Evolutionary conservation across 2,113 vertebrate genomes (phyloP).

Genomic region (Malurus elegans): DNA sequence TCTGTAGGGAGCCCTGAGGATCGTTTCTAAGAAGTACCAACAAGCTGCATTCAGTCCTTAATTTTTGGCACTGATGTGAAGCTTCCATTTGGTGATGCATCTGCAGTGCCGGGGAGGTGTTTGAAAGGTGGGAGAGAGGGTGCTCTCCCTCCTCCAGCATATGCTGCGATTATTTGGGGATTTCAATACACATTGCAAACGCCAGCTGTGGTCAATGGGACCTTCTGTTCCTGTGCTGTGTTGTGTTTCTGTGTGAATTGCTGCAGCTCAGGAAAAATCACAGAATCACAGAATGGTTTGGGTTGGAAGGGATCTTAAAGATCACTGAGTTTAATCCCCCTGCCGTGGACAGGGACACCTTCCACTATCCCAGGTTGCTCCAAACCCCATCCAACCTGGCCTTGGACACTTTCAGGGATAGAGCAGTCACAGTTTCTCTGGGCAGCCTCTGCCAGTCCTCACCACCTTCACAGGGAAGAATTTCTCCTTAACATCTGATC

Average conservation of each 20-base stretch:
- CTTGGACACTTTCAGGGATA: neutral
- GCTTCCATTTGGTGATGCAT: neutral
- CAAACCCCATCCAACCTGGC: neutral
- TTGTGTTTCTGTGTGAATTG: neutral
- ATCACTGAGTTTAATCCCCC: neutral
- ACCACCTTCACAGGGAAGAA: neutral
- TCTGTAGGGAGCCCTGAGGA: neutral
- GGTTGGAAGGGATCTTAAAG: neutral
- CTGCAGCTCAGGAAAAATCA: neutral
- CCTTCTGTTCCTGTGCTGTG: neutral
- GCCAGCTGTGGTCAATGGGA: neutral
- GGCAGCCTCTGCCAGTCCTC: neutral
- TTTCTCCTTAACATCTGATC: neutral
- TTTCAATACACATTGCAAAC: neutral
- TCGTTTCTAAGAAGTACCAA: neutral
- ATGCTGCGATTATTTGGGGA: neutral
- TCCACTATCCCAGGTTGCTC: neutral
- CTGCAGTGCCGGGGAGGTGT: neutral
- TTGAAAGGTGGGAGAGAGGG: neutral
- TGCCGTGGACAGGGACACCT: neutral
- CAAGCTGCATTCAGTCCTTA: neutral
- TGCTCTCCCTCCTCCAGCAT: neutral
- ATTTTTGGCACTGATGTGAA: neutral
- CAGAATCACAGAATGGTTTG: neutral
- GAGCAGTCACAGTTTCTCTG: neutral